Percentiles rank a stretch among this genome's conserved stretches.
Evolutionary conservation across 2,797 vertebrate species (phyloP).

Genomic region (Parambassis ranga): DNA sequence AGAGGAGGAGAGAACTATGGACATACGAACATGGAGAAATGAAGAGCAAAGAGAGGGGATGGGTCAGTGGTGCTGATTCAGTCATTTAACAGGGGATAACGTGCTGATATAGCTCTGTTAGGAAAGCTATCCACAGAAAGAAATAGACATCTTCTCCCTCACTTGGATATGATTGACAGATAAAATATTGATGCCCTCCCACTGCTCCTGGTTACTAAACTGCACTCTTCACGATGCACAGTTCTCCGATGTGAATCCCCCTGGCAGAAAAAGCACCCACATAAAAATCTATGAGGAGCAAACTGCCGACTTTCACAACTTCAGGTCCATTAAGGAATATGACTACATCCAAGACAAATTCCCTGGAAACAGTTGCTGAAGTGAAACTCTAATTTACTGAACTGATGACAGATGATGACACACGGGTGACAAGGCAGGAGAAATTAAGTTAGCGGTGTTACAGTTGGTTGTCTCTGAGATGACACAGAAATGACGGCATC

Average conservation of each 20-base stretch:
- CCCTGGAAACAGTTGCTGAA: constrained; percentile 44
- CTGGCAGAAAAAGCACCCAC: constrained; percentile 35
- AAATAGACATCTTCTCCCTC: constrained; percentile 6
- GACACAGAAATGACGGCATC: constrained; percentile 62
- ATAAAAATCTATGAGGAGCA: constrained; percentile 41
- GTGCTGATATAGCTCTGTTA: constrained; percentile 30
- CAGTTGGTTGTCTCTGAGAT: constrained; percentile 45
- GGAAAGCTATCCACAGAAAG: constrained; percentile 1
- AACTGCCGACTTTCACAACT: constrained; percentile 53
- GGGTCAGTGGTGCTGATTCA: constrained; percentile 14
- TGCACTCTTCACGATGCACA: constrained; percentile 18
- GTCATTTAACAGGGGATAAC: constrained; percentile 62
- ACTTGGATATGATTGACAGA: constrained; percentile 57
- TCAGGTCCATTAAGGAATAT: constrained; percentile 55
- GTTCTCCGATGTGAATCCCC: constrained; percentile 28
- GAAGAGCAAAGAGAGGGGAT: constrained; percentile 10
- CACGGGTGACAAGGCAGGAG: constrained; percentile 45
- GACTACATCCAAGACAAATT: constrained; percentile 56
- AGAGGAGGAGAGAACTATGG: constrained; percentile 29
- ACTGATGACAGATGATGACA: constrained; percentile 64
- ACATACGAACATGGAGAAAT: constrained; percentile 34
- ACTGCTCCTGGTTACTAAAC: constrained; percentile 44
- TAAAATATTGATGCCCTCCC: constrained; percentile 64
- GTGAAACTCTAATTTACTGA: constrained; percentile 62
- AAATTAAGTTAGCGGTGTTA: constrained; percentile 59